phyloP scores from a whole-genome alignment of 2,888 invertebrate species.

The Drosophila rubida region DNA sequence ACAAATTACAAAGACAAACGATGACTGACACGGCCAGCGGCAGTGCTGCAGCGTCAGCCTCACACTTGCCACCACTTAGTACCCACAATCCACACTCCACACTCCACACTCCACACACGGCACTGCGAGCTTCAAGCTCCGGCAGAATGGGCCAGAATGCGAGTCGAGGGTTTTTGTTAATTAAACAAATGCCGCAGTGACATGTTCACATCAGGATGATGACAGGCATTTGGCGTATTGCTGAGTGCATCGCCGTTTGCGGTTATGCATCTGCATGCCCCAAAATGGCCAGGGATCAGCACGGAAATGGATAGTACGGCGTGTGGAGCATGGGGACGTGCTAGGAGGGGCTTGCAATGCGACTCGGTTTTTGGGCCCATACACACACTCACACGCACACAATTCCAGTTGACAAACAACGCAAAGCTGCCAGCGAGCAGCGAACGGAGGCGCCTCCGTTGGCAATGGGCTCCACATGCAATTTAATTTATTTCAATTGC shows the following conservation, averaged over 20 bases:
- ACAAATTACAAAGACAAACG: conserved; percentile 79
- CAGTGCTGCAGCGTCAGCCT: conserved; percentile 39
- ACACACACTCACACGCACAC: conserved; percentile 11
- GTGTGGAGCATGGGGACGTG: background rate
- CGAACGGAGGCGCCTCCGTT: conserved; percentile 29
- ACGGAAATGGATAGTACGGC: background rate
- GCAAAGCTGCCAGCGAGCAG: conserved; percentile 30
- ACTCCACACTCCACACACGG: background rate
- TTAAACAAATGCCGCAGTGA: conserved; percentile 81
- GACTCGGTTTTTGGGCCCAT: conserved; percentile 8
- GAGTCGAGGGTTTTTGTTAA: conserved; percentile 70
- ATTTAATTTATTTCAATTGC: conserved; percentile 82
- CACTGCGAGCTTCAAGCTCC: no score
- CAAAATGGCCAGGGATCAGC: conserved; percentile 9
- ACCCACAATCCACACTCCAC: conserved; percentile 64
- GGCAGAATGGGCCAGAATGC: background rate
- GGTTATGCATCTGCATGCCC: conserved; percentile 72
- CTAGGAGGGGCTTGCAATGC: conserved; percentile 2
- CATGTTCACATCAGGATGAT: conserved; percentile 78
- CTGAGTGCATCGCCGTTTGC: conserved; percentile 61
- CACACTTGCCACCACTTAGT: conserved; percentile 60
- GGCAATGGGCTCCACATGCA: conserved; percentile 66
- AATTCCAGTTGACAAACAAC: conserved; percentile 54
- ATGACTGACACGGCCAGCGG: conserved; percentile 65
- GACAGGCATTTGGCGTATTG: conserved; percentile 68